A percentile compares a stretch with the other conserved stretches of the same genome.
phyloP scores from a whole-genome alignment of 2,113 vertebrate species.

The Sakesphorus luctuosus region DNA sequence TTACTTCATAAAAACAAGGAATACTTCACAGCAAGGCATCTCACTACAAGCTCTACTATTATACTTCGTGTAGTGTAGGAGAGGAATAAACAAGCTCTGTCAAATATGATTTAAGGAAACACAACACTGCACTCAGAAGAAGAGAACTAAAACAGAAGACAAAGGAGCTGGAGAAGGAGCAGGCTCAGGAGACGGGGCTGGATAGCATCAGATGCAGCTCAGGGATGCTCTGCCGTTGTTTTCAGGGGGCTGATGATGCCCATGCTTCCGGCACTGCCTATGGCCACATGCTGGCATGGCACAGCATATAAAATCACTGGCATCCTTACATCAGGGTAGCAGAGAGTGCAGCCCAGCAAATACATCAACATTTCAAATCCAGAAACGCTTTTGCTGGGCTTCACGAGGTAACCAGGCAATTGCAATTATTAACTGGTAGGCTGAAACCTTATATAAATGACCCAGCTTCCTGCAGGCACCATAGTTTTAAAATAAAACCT shows the following conservation, averaged over 20 bases:
- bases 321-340: neutral
- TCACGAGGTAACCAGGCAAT: slow-evolving; percentile 58
- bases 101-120: neutral
- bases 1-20: slow-evolving; percentile 56
- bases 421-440: slow-evolving; percentile 12
- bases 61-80: neutral
- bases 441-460: slow-evolving; percentile 36
- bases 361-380: neutral
- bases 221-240: neutral
- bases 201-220: neutral
- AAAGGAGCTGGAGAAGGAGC: slow-evolving; percentile 5
- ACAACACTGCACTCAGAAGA: neutral
- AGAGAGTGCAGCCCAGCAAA: neutral
- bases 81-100: slow-evolving; percentile 2
- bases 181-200: neutral
- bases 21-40: slow-evolving; percentile 33
- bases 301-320: neutral
- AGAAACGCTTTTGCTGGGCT: neutral
- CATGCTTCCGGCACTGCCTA: neutral
- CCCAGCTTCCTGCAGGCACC: slow-evolving; percentile 14
- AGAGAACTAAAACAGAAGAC: neutral
- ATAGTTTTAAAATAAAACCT: slow-evolving; percentile 39
- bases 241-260: neutral
- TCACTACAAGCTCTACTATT: slow-evolving; percentile 24
- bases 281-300: accelerated